Evolutionary conservation across 2,797 vertebrate genomes (phyloP).

Genomic region (Poecilia velifera): DNA sequence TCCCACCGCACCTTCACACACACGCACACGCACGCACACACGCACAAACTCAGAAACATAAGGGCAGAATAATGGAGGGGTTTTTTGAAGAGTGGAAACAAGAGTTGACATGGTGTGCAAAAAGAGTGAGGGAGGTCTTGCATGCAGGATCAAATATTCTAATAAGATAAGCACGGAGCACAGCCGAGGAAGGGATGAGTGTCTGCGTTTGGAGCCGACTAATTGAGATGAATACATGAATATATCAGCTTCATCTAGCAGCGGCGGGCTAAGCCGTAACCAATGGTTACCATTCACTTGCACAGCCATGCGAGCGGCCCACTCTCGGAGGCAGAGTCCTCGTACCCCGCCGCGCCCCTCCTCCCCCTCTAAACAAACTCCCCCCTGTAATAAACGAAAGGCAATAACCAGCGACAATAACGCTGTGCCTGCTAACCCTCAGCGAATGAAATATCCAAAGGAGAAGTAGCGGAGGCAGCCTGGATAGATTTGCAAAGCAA

Average conservation of each 20-base stretch:
- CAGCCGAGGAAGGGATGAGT: conserved; percentile 67
- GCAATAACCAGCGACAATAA: conserved; percentile 80
- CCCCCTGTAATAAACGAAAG: conserved; percentile 77
- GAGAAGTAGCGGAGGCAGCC: conserved; percentile 64
- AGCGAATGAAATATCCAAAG: conserved; percentile 73
- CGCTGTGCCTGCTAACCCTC: conserved; percentile 71
- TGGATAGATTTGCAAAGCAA: conserved; percentile 76
- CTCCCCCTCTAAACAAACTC: conserved; percentile 74
- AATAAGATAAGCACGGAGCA: conserved; percentile 72
- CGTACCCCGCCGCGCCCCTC: conserved; percentile 2
- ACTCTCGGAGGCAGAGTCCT: conserved; percentile 43
- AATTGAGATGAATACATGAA: conserved; percentile 83
- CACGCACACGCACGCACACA: conserved; percentile 37
- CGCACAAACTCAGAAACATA: conserved; percentile 16
- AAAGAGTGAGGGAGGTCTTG: conserved; percentile 27
- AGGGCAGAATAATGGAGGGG: conserved; percentile 33
- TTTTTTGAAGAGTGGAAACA: conserved; percentile 34
- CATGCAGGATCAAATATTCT: conserved; percentile 71
- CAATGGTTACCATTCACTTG: conserved; percentile 77
- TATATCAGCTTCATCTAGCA: conserved; percentile 76
- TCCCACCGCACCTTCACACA: conserved; percentile 45
- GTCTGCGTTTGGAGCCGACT: conserved; percentile 73
- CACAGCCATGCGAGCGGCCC: conserved; percentile 66
- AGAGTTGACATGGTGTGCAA: conserved; percentile 32
- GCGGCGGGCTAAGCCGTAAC: conserved; percentile 66